These are phyloP conservation scores for Aleiodes leptofemur DNA, from an alignment of 2,888 invertebrate species.

Conservation along the genomic window DNA sequence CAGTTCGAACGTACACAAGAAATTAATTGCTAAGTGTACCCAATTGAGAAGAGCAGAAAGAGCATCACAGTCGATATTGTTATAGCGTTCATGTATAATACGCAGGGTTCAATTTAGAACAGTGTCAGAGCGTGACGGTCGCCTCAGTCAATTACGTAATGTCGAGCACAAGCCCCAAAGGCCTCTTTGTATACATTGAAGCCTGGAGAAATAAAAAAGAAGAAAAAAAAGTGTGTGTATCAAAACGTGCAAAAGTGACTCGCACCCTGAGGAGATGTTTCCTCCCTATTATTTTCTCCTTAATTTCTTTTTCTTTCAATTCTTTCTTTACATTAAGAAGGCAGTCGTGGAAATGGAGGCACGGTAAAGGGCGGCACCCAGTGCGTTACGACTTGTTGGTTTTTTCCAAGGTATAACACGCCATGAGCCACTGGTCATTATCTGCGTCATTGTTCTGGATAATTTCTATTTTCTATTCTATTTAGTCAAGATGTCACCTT, in stretches of 20 bases:
- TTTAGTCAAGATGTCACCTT: conserved; percentile 53
- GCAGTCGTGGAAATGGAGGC: conserved; percentile 35
- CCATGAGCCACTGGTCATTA: conserved; percentile 54
- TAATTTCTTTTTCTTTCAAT: background rate
- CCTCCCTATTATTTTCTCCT: background rate
- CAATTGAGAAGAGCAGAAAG: conserved; percentile 28
- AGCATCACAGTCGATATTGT: conserved; percentile 12
- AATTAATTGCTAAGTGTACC: too few species aligned
- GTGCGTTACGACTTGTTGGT: conserved; percentile 57
- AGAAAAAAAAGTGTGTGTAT: background rate
- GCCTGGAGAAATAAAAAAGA: conserved; percentile 4
- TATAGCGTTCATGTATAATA: conserved; percentile 6
- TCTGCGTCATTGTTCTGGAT: conserved; percentile 42
- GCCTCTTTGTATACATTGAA: conserved; percentile 2
- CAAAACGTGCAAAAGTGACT: background rate
- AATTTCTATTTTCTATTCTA: conserved; percentile 49
- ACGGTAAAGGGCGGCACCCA: conserved; percentile 33
- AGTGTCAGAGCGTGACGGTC: conserved; percentile 68
- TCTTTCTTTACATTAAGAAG: background rate
- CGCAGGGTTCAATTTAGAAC: conserved; percentile 64
- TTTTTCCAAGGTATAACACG: conserved; percentile 57
- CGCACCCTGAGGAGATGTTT: background rate
- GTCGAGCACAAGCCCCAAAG: conserved; percentile 52
- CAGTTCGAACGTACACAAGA: too few species aligned
- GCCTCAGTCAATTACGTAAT: conserved; percentile 56